Base-by-base conservation (phyloP, 2,797 vertebrate genomes). In the Alectoris magna region DNA sequence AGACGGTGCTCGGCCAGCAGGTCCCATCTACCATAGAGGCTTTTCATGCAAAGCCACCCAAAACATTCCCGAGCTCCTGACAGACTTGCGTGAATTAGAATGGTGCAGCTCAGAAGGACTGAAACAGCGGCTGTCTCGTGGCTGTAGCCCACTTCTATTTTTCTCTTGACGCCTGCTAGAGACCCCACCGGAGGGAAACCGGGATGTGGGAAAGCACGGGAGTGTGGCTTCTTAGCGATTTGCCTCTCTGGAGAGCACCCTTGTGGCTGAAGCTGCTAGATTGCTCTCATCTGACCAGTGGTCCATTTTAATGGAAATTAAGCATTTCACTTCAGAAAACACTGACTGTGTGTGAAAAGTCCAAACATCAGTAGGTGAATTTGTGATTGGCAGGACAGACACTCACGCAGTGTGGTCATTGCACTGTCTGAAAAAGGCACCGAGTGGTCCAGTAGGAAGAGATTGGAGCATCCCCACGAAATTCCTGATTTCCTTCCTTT, bases 331-430 rank as follows among this genome's bases (percentile, higher is more conserved):
- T 93, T 74, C 7, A 2, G 11, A 39, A 92, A 72, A 77, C 2
- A 7, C 22, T 44, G 15, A 77, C 68, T 12, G 4, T 51, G 4
- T 1, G 8, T 48, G 55, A 19, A 4, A 75, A 34, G 29, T 63
- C 77, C 59, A 41, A n/a, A 72, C 85, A 31, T 39, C 76, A n/a
- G 41, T 15, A 46, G 49, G 11, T n/a, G 3, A 66, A 38, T 58
- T 62, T 36, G 48, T 41, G 38, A n/a, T 27, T 59, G 27, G 24
- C 31, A 31, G 26, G 29, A 19, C 1, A 44, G 7, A 16, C 36
- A 13, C 16, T 60, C 49, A 22, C 0, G 0, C 48, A 14, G 24
- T 17, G 51, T 43, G 14, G 43, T 80, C 2, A 1, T 27, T 59
- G 18, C 41, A 26, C 2, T 5, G 26, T 55, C 16, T 75, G 10